phyloP scores from a whole-genome alignment of 2,113 vertebrate species.

The Apaloderma vittatum region DNA sequence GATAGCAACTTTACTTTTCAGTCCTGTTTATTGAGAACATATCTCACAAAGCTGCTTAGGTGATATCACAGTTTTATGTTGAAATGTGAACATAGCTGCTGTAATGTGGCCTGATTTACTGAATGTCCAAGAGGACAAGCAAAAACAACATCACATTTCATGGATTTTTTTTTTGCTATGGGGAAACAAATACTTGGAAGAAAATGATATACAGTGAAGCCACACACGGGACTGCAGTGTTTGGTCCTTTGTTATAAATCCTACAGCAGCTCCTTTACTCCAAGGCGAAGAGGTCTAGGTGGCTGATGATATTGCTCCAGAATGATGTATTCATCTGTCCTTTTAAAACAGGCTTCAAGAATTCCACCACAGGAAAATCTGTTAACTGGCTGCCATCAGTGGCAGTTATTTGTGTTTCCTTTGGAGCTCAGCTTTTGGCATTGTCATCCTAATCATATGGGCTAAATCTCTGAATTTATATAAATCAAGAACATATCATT shows the following conservation, averaged over 20 bases:
- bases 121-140: conserved; percentile 5
- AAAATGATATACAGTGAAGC: conserved; percentile 34
- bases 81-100: conserved; percentile 9
- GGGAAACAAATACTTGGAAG: conserved; percentile 5
- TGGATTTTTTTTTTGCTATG: conserved; percentile 16
- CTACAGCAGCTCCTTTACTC: neutral
- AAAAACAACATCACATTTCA: conserved; percentile 53
- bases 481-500: neutral
- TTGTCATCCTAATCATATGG: neutral
- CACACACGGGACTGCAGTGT: neutral
- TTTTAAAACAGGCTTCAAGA: conserved; percentile 61
- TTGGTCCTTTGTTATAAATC: conserved; percentile 25
- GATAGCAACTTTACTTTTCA: neutral
- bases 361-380: neutral
- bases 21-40: conserved; percentile 13
- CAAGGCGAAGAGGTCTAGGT: neutral
- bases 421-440: conserved; percentile 42
- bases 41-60: conserved; percentile 45
- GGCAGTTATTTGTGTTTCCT: conserved; percentile 48
- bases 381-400: conserved; percentile 34
- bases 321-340: conserved; percentile 35
- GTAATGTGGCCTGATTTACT: conserved; percentile 56
- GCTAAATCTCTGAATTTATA: conserved; percentile 47
- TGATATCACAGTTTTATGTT: conserved; percentile 32
- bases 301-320: conserved; percentile 48